Evolutionary conservation across 1,140 invertebrate species (phyloP), one percentile per base, ranked within the genome.

Genomic region (Scaptomyza pallida): DNA sequence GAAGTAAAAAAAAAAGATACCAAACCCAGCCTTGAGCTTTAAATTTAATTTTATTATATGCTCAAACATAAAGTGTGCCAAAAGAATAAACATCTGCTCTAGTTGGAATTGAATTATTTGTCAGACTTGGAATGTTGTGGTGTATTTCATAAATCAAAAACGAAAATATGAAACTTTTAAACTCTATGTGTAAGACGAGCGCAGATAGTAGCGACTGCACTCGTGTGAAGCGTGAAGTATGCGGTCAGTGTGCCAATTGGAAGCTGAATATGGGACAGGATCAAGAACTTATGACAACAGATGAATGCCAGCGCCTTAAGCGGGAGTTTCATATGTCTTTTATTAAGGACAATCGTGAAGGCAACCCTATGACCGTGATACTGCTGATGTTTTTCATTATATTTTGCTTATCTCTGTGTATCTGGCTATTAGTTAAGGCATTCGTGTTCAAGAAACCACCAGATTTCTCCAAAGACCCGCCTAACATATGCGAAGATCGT

Each of bases 251-350:
- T 23, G 35, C 50, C 10, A n/a, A 37, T 1, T 61, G 48, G 56
- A 23, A 56, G 5, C 8, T 40, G 4, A 16, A 45, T n/a, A 9
- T 48, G 48, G 54, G 61, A 59, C 52, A 16, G 9, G 12, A 33
- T 21, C 5, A 50, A 13, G 54, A 54, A 26, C 40, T 72, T 2
- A 72, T 72, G 9, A 72, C 69, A 41, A 41, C n/a, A 2, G 63
- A 26, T 0, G 62, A 72, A 19, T 72, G 69, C 43, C 33, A 54
- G 23, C 62, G 47, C 0, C 33, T 72, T 21, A 40, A 41, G 6
- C 40, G 63, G 0, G 69, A 72, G 2, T 33, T 72, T 6, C 35
- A 63, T n/a, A 1, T 19, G 0, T 35, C 45, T 0, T 21, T 43
- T 2, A 17, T 41, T 2, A 10, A 2, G 0, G 13, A 23, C 2